Percentiles rank a stretch among this genome's conserved stretches.
Evolutionary conservation across 2,888 invertebrate genomes (phyloP).

Genomic region (Microplitis manilae): DNA sequence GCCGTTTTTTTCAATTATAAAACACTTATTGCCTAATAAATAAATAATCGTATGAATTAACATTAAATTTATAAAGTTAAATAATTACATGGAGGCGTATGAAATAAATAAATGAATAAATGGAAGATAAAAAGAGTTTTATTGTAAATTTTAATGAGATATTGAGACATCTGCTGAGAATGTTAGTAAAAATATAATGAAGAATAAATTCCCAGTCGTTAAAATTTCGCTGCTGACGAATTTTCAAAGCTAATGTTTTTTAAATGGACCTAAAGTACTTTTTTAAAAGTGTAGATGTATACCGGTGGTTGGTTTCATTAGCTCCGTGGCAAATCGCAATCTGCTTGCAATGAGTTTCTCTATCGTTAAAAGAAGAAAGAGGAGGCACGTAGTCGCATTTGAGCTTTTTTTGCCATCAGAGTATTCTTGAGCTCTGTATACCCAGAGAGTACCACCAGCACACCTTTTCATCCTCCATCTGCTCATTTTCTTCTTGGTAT

Average conservation of each 20-base stretch:
- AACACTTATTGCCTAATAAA: neutral
- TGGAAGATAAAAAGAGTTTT: neutral
- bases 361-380: conserved; percentile 65
- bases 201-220: neutral
- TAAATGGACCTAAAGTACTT: neutral
- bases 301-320: conserved; percentile 66
- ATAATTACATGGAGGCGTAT: neutral
- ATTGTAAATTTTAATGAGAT: neutral
- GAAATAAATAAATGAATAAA: neutral
- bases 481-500: conserved; percentile 30
- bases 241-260: conserved; percentile 9
- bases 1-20: neutral
- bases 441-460: conserved; percentile 25
- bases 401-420: conserved; percentile 33
- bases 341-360: conserved; percentile 67
- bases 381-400: conserved; percentile 57
- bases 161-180: neutral
- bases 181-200: neutral
- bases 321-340: conserved; percentile 70
- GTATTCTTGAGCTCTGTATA: conserved; percentile 43
- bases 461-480: conserved; percentile 47
- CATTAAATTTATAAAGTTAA: neutral
- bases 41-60: neutral
- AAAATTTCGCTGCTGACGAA: neutral
- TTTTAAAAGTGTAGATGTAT: conserved; percentile 15